phyloP scores from a whole-genome alignment of 2,797 vertebrate species.

The Alcedo atthis region DNA sequence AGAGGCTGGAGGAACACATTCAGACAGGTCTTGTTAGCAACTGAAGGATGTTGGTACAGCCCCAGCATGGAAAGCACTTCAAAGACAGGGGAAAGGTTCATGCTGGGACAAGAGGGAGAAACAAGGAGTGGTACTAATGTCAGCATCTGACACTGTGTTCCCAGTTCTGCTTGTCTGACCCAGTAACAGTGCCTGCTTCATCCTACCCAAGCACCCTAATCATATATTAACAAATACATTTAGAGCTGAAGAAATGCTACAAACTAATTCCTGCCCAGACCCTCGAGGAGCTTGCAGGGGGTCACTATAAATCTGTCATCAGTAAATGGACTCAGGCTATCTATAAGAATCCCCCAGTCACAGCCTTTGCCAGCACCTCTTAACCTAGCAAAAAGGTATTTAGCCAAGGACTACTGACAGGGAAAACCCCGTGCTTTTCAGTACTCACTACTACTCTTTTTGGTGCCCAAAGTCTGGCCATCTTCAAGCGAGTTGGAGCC shows the following conservation, averaged over 20 bases:
- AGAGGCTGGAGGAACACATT: not conserved
- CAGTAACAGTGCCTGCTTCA: not conserved
- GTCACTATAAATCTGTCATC: not conserved
- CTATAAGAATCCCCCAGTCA: not conserved
- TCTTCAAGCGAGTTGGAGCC: constrained; percentile 98
- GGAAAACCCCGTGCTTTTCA: not conserved
- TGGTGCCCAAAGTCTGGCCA: constrained; percentile 85
- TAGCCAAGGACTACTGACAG: not conserved
- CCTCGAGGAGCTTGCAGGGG: not conserved
- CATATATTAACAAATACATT: not conserved
- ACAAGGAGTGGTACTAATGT: not conserved
- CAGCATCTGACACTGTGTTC: not conserved
- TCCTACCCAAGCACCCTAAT: not conserved
- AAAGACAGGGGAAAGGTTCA: constrained; percentile 2
- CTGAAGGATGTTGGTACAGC: not conserved
- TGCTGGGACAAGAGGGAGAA: constrained; percentile 26
- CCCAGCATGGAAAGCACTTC: constrained; percentile 1
- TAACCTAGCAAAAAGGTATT: not conserved
- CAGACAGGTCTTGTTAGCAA: not conserved
- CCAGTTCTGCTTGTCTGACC: not conserved
- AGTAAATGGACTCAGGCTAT: not conserved
- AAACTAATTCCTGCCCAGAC: not conserved
- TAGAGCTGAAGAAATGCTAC: not conserved
- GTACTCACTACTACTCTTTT: constrained; percentile 95
- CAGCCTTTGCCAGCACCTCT: not conserved